Evolutionary conservation across 35 echinoderm and acorn worm species (phyloP), one percentile per base, ranked within the genome.

Genomic region (Heliocidaris tuberculata): DNA sequence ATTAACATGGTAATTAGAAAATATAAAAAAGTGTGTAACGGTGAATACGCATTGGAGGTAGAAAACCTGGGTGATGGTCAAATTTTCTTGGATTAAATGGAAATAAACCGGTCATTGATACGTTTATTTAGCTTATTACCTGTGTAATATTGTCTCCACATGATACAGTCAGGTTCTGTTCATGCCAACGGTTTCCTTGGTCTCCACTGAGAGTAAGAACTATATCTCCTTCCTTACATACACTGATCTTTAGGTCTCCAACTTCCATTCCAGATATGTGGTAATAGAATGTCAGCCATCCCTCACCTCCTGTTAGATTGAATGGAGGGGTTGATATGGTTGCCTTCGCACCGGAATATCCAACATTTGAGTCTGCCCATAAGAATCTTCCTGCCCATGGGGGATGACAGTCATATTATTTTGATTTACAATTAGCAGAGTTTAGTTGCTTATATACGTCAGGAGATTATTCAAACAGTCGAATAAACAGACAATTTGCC

Each of bases 351-450:
- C 50, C 50, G 2, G 9, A 3, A 56, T 3, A 10, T 30, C 47
- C 48, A 29, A 19, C 35, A 54, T 92, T 24, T 47, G 90, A 92
- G 90, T 92, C 90, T 50, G 90, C 48, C 90, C 90, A 92, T 30
- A 92, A 48, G 90, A 92, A 92, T 32, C 90, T 92, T 50, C 90
- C 90, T 88, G 86, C 17, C 2, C 47, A 48, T 88, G 30, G 5
- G 86, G 4, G 86, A 35, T 32, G 5, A 21, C 31, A 88, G 61
- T 13, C 24, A 13, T 71, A 24, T 13, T 13, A 13, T n/a, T n/a
- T n/a, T n/a, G 24, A 11, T 71, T 24, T 71, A 71, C 24, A 11
- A 24, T 71, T 13, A n/a, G n/a, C n/a, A n/a, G n/a, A 71, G 24
- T 13, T 71, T 24, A 13, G 61, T 71, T n/a, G n/a, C n/a, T n/a